Evolutionary conservation across 1,140 invertebrate species (phyloP).

Genomic region (Spodoptera frugiperda): DNA sequence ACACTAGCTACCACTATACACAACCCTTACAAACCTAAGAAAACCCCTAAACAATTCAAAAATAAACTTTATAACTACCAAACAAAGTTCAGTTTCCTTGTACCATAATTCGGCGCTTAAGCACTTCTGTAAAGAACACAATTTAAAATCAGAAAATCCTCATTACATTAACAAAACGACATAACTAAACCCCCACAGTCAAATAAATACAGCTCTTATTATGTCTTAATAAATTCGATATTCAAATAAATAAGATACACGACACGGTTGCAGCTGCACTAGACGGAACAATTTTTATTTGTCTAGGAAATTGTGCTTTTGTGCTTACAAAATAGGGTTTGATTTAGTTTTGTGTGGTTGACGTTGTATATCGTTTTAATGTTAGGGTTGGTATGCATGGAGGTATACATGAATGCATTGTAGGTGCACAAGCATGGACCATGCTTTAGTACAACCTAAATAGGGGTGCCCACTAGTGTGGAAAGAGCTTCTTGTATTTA

Average conservation of each 20-base stretch:
- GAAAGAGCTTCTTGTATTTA: constrained; percentile 59
- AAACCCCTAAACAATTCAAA: constrained; percentile 42
- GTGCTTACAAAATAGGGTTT: constrained; percentile 61
- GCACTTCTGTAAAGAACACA: constrained; percentile 59
- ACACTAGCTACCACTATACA: constrained; percentile 72
- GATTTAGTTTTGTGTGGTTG: constrained; percentile 60
- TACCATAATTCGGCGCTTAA: constrained; percentile 47
- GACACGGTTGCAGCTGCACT: constrained; percentile 56
- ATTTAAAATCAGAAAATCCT: constrained; percentile 76
- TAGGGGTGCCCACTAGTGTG: constrained; percentile 59
- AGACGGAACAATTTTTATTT: constrained; percentile 7
- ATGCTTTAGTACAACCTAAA: constrained; percentile 77
- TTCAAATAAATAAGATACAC: constrained; percentile 33
- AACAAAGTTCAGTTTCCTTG: constrained; percentile 50
- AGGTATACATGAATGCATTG: constrained; percentile 73
- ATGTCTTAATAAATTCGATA: constrained; percentile 11
- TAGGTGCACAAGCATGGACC: constrained; percentile 80
- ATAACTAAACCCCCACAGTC: constrained; percentile 44
- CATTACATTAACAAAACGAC: constrained; percentile 59
- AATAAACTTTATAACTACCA: constrained; percentile 52
- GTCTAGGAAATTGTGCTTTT: constrained; percentile 62
- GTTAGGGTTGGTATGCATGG: constrained; percentile 80
- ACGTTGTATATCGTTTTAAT: constrained; percentile 64
- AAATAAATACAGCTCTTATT: constrained; percentile 52
- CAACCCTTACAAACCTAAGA: constrained; percentile 65